Conservation (phyloP, 2,113 vertebrate species). For the Crotalus horridus region DNA sequence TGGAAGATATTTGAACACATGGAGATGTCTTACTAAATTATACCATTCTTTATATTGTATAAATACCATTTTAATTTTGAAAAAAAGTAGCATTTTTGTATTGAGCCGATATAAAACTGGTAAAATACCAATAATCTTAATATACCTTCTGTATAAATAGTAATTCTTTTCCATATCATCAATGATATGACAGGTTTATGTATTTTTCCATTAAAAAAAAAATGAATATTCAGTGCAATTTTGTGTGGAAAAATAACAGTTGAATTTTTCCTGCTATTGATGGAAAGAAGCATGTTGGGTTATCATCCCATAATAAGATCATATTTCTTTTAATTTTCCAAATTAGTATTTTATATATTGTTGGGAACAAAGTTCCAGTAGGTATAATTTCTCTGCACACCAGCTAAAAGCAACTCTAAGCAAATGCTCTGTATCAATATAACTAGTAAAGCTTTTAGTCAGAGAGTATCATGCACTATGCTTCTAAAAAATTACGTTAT, state of each 20-base stretch:
- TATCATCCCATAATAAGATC: not conserved
- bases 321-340: not conserved
- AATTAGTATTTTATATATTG: not conserved
- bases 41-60: not conserved
- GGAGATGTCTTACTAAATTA: not conserved
- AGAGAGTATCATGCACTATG: not conserved
- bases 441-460: not conserved
- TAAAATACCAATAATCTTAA: not conserved
- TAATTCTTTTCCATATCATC: not conserved
- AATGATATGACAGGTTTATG: not conserved
- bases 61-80: not conserved
- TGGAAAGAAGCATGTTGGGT: not conserved
- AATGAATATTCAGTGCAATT: not conserved
- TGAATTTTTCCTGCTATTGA: not conserved
- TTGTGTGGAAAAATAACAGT: not conserved
- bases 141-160: not conserved
- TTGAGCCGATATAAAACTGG: not conserved
- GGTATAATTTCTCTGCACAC: not conserved
- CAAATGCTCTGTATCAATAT: not conserved
- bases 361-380: not conserved
- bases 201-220: not conserved
- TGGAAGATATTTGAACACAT: not conserved
- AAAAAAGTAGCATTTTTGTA: not conserved
- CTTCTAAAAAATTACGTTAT: not conserved
- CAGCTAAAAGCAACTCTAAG: not conserved